Evolutionary conservation across 2,888 invertebrate genomes (phyloP).

Genomic region (Ophioninae sp.): DNA sequence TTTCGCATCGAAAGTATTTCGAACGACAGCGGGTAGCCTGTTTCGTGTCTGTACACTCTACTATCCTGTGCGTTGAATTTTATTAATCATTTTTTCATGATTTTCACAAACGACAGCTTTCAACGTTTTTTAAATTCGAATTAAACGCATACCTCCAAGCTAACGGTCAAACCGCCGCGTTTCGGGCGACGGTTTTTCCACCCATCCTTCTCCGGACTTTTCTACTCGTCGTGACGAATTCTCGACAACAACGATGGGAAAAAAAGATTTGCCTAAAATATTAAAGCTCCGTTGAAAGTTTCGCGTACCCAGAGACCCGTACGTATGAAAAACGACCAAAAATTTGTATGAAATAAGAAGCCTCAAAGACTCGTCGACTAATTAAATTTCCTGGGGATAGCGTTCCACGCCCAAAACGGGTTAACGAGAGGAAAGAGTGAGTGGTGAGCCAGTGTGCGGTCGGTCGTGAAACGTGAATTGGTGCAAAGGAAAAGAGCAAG

Average conservation of each 20-base stretch:
- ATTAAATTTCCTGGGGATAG: slow-evolving; percentile 57
- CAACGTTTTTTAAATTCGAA: neutral
- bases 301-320: neutral
- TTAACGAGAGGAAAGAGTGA: slow-evolving; percentile 59
- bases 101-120: neutral
- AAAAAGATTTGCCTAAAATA: slow-evolving; percentile 18
- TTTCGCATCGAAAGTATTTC: too few relatives aligned
- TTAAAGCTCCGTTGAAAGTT: slow-evolving; percentile 24
- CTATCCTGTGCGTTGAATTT: too few relatives aligned
- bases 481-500: slow-evolving; percentile 57
- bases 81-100: too few relatives aligned
- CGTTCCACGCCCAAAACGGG: slow-evolving; percentile 43
- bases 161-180: neutral
- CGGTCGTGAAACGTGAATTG: slow-evolving; percentile 59
- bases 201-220: slow-evolving; percentile 12
- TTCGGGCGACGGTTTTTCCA: neutral
- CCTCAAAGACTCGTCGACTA: slow-evolving; percentile 49
- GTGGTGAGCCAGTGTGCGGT: slow-evolving; percentile 52
- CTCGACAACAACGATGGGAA: neutral
- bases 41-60: too few relatives aligned
- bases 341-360: slow-evolving; percentile 27
- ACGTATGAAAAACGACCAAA: too few relatives aligned
- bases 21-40: too few relatives aligned
- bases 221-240: neutral
- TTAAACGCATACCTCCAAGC: neutral